phyloP scores from a whole-genome alignment of 2,797 vertebrate genomes.

The Takifugu rubripes region DNA sequence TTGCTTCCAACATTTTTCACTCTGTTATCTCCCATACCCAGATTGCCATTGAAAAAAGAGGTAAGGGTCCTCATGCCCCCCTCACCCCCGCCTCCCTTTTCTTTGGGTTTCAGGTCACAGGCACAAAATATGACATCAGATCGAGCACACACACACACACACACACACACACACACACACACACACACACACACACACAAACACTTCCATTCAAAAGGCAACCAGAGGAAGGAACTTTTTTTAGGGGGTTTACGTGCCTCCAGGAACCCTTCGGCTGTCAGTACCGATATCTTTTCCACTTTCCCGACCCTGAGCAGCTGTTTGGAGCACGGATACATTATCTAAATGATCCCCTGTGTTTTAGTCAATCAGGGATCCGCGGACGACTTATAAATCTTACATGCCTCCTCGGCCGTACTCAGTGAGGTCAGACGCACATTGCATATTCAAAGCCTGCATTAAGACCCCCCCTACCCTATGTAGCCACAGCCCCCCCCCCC shows the following conservation, averaged over 20 bases:
- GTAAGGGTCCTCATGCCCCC: slow-evolving; percentile 42
- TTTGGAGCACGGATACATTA: slow-evolving; percentile 47
- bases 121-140: slow-evolving; percentile 61
- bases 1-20: slow-evolving; percentile 82
- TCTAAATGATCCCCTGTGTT: slow-evolving; percentile 74
- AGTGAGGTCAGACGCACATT: slow-evolving; percentile 67
- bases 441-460: slow-evolving; percentile 72
- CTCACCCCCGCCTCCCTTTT: slow-evolving; percentile 10
- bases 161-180: too few species aligned
- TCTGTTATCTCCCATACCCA: slow-evolving; percentile 80
- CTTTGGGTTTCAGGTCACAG: slow-evolving; percentile 68
- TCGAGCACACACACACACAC: slow-evolving; percentile 33
- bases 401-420: slow-evolving; percentile 57
- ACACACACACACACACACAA: slow-evolving; percentile 23
- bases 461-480: slow-evolving; percentile 44
- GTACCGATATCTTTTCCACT: not conserved
- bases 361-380: slow-evolving; percentile 66
- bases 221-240: slow-evolving; percentile 24
- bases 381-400: slow-evolving; percentile 74
- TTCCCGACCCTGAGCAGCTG: slow-evolving; percentile 19
- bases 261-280: slow-evolving; percentile 12
- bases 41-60: slow-evolving; percentile 67
- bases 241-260: slow-evolving; percentile 1
- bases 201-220: slow-evolving; percentile 37
- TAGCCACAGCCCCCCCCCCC: slow-evolving; percentile 8